A percentile compares a stretch with the other conserved stretches of the same genome.
Conservation (phyloP, 2,797 vertebrate genomes). For the Alcedo quadribrachys region DNA sequence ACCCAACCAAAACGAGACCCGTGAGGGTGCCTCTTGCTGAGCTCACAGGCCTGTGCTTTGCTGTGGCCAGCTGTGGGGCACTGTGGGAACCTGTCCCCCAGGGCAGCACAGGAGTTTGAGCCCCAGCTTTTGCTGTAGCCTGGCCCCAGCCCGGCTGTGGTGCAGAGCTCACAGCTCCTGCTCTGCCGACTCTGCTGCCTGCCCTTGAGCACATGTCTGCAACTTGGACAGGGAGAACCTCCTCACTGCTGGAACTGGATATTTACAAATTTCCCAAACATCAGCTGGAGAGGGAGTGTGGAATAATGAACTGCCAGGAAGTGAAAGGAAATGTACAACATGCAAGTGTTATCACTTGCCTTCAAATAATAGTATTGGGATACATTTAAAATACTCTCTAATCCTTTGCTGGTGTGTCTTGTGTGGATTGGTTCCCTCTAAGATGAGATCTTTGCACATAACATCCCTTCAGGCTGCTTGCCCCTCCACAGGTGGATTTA, state of each 20-base stretch:
- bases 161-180: rapidly evolving
- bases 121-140: neutral
- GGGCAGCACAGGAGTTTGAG: rapidly evolving
- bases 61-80: neutral
- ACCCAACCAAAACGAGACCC: neutral
- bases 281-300: neutral
- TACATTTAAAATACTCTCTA: neutral
- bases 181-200: neutral
- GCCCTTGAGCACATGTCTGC: neutral
- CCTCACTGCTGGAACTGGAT: neutral
- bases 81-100: neutral
- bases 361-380: neutral
- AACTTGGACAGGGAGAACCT: neutral
- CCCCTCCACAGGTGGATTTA: neutral
- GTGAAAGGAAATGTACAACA: neutral
- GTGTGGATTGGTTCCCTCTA: neutral
- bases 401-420: neutral
- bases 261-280: neutral
- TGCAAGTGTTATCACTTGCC: neutral
- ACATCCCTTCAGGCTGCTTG: neutral
- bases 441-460: neutral
- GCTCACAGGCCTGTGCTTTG: neutral
- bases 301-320: neutral
- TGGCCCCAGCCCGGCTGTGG: neutral
- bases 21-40: neutral